Base-by-base conservation (phyloP, 2,113 vertebrate genomes). In the Anas platyrhynchos region DNA sequence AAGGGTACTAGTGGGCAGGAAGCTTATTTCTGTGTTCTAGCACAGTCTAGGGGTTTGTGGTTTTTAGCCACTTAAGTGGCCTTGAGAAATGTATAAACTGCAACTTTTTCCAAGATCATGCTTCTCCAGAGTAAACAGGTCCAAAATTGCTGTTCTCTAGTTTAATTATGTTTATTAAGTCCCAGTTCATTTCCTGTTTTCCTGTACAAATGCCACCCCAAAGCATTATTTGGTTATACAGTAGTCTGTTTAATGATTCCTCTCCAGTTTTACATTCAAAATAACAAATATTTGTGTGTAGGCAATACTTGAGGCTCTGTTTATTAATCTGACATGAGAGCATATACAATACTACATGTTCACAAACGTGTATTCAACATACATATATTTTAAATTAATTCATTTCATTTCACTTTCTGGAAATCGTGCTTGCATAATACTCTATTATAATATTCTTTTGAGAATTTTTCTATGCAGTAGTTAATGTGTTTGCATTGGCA, bases 331-430 rank as follows among this genome's bases (percentile, higher is more conserved):
- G 48, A 90, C 34, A 56, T 48, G 41, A 88, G 83, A 55, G 27
- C 31, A 34, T 67, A 68, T n/a, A 88, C 17, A 32, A 11, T 65
- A 59, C 55, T 85, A n/a, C 14, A 27, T 13, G 31, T 58, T 86
- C 14, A 6, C 16, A 71, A 71, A 81, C 29, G 25, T 54, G 46
- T 58, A 79, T 52, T 5, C 25, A 59, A 25, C 5, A 66, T 22
- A 36, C 10, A n/a, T 63, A 55, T 88, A 56, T 83, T 95, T 89
- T 71, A 85, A 59, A 93, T 73, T 80, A 84, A 83, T 97, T 97
- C 5, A 22, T 97, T 97, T 97, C 54, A 78, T 97, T 97, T 97
- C 58, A 78, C 46, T 93, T 94, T 93, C 69, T 95, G 91, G 91
- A 96, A 93, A 95, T 92, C 29, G 25, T 69, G 38, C 92, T 89